Evolutionary conservation across 2,113 vertebrate genomes (phyloP).

Genomic region (Cololabis saira): DNA sequence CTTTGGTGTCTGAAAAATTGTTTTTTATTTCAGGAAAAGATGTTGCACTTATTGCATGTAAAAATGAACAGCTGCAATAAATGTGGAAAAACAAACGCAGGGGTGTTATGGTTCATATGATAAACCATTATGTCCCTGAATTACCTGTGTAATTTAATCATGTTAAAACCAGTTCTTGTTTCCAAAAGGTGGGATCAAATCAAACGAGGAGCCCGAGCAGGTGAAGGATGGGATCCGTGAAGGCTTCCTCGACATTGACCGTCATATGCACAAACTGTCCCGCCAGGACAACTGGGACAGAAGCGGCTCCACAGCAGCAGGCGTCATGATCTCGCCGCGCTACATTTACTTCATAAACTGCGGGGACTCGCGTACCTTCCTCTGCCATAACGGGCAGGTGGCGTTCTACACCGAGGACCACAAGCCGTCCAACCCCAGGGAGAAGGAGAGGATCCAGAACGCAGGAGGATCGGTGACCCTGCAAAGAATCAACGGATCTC

Average conservation of each 20-base stretch:
- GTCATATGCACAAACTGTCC: slow-evolving; percentile 80
- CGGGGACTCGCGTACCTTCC: slow-evolving; percentile 84
- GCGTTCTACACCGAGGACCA: slow-evolving; percentile 87
- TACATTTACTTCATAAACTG: slow-evolving; percentile 86
- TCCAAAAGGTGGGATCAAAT: slow-evolving; percentile 67
- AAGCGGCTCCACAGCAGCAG: slow-evolving; percentile 82
- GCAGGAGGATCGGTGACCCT: slow-evolving; percentile 83
- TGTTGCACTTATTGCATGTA: too few relatives aligned
- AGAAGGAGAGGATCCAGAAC: slow-evolving; percentile 85
- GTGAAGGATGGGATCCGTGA: slow-evolving; percentile 79
- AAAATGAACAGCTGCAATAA: too few relatives aligned
- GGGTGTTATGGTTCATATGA: not conserved
- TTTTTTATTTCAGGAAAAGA: too few relatives aligned
- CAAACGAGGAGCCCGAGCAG: slow-evolving; percentile 67
- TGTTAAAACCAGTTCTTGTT: not conserved
- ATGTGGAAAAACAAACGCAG: too few relatives aligned
- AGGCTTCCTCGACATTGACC: slow-evolving; percentile 81
- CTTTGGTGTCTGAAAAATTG: too few relatives aligned
- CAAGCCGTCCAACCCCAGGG: slow-evolving; percentile 82
- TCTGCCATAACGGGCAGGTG: slow-evolving; percentile 77
- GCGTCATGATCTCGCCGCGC: slow-evolving; percentile 76
- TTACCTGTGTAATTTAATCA: not conserved
- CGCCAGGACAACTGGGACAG: slow-evolving; percentile 77
- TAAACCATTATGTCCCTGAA: too few relatives aligned
- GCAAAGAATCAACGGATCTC: slow-evolving; percentile 84